A percentile compares a stretch with the other conserved stretches of the same genome.
phyloP scores from a whole-genome alignment of 2,888 invertebrate species.

The Invenusta paracnida region DNA sequence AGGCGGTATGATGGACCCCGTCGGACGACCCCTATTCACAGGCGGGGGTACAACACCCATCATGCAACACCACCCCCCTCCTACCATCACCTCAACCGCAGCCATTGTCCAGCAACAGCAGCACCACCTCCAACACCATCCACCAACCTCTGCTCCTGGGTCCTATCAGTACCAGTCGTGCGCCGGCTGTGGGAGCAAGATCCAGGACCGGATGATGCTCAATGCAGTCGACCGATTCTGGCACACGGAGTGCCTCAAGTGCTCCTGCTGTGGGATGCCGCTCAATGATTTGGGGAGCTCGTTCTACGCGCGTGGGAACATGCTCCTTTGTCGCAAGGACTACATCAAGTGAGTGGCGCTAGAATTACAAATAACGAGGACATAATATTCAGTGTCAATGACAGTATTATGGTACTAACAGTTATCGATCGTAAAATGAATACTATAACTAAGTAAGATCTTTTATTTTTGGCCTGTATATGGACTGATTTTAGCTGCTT shows the following conservation, averaged over 20 bases:
- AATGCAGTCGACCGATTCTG: constrained; percentile 88
- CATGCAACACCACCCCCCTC: too few species aligned
- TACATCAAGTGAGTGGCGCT: constrained; percentile 80
- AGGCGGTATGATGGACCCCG: not conserved
- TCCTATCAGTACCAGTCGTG: constrained; percentile 61
- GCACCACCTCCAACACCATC: not conserved
- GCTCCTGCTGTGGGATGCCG: constrained; percentile 80
- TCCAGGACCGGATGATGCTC: constrained; percentile 81
- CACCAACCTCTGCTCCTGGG: not conserved
- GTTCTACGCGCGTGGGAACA: constrained; percentile 84
- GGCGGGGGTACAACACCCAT: too few species aligned
- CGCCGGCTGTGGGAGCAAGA: constrained; percentile 82
- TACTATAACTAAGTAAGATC: too few species aligned
- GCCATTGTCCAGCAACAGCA: not conserved
- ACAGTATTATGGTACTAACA: too few species aligned
- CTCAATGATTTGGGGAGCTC: constrained; percentile 83
- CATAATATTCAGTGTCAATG: too few species aligned
- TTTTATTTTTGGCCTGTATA: too few species aligned
- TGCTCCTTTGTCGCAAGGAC: constrained; percentile 90
- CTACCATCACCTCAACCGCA: too few species aligned
- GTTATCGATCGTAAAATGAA: too few species aligned
- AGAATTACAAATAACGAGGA: too few species aligned
- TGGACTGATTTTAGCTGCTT: too few species aligned
- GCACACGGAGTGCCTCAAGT: constrained; percentile 91
- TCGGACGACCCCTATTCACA: too few species aligned